Conservation (phyloP, 1,140 invertebrate species). For the Eueides isabella region DNA sequence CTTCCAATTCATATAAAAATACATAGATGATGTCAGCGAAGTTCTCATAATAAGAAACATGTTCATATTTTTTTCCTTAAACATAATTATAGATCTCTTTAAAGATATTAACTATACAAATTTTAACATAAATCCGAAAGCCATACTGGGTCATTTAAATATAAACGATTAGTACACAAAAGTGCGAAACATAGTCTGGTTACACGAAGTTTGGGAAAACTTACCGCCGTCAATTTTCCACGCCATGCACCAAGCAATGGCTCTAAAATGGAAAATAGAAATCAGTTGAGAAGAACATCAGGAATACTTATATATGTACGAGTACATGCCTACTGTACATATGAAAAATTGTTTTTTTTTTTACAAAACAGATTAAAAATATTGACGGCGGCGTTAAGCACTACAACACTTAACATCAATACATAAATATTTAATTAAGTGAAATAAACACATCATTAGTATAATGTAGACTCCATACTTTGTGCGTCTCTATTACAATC, state of each 20-base stretch:
- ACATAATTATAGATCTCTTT: not conserved
- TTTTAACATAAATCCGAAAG: not conserved
- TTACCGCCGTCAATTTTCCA: slow-evolving; percentile 26
- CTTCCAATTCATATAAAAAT: not conserved
- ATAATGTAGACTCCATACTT: slow-evolving; percentile 33
- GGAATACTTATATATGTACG: too few species aligned
- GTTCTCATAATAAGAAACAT: not conserved
- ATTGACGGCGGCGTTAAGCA: slow-evolving; percentile 5
- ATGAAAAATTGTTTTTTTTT: not conserved
- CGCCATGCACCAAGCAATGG: not conserved
- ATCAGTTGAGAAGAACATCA: too few species aligned
- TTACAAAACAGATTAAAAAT: not conserved
- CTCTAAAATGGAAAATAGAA: too few species aligned
- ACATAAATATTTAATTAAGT: slow-evolving; percentile 17
- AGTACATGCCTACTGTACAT: too few species aligned
- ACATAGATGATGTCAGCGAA: not conserved
- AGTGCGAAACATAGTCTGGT: slow-evolving; percentile 11
- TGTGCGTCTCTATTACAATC: slow-evolving; percentile 75
- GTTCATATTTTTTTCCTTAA: not conserved
- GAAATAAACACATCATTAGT: not conserved
- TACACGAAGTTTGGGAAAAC: slow-evolving; percentile 40
- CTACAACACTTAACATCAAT: slow-evolving; percentile 59
- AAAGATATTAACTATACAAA: not conserved
- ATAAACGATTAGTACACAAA: slow-evolving; percentile 23
- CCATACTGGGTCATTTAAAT: not conserved